Evolutionary conservation across 1,140 invertebrate genomes (phyloP).

Genomic region (Drosophila elegans): DNA sequence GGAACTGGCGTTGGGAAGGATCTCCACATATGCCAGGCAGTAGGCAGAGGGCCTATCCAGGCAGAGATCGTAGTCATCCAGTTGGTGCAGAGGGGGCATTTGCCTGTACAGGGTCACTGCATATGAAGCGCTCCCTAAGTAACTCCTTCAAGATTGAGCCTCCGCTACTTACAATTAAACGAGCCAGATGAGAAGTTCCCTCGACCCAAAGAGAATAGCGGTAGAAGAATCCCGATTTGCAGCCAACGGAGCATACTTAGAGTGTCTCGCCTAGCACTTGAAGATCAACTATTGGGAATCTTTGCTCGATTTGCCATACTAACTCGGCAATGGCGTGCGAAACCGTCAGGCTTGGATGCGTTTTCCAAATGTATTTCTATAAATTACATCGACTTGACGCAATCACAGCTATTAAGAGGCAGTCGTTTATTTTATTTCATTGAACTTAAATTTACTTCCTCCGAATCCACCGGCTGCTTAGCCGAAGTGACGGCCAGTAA

Average conservation of each 20-base stretch:
- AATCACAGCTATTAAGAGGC: slow-evolving; percentile 27
- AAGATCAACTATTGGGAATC: slow-evolving; percentile 40
- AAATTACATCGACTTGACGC: slow-evolving; percentile 34
- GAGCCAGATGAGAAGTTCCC: slow-evolving; percentile 9
- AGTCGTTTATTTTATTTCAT: slow-evolving; percentile 39
- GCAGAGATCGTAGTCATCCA: slow-evolving; percentile 86
- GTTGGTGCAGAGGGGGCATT: slow-evolving; percentile 85
- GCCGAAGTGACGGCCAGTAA: slow-evolving; percentile 49
- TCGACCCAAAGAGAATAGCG: background rate
- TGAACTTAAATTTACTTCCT: slow-evolving; percentile 13
- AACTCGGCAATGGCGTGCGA: slow-evolving; percentile 45
- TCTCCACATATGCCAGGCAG: slow-evolving; percentile 85
- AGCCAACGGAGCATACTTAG: slow-evolving; percentile 3
- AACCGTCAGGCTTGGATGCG: slow-evolving; percentile 39
- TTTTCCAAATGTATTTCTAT: slow-evolving; percentile 56
- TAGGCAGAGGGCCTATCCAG: slow-evolving; percentile 74
- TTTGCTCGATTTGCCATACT: slow-evolving; percentile 29
- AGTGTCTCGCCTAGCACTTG: slow-evolving; percentile 23
- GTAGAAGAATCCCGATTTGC: background rate
- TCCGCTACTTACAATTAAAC: slow-evolving; percentile 60
- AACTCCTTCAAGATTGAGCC: background rate
- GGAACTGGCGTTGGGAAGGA: slow-evolving; percentile 72
- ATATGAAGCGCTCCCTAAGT: background rate
- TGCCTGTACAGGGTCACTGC: slow-evolving; percentile 63
- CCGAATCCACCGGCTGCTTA: slow-evolving; percentile 3